Evolutionary conservation across 2,797 vertebrate species (phyloP).

Genomic region (Orestias chungarensis): DNA sequence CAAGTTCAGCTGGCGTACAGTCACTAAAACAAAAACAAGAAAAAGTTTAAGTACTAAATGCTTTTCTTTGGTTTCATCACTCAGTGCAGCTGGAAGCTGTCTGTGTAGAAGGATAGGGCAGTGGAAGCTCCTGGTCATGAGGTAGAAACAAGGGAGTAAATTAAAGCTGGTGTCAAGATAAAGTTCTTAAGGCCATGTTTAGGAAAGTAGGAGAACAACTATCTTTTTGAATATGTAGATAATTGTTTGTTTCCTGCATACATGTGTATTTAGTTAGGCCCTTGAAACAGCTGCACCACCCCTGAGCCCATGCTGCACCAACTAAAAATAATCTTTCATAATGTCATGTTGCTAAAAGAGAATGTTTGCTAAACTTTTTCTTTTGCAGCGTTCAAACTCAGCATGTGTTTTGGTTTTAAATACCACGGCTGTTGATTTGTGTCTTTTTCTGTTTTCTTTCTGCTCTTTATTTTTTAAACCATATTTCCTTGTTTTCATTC

Average conservation of each 20-base stretch:
- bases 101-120: constrained; percentile 37
- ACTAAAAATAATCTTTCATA: not conserved
- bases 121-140: constrained; percentile 52
- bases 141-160: constrained; percentile 31
- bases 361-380: not conserved
- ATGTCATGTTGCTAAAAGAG: not conserved
- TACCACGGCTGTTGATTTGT: not conserved
- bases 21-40: constrained; percentile 55
- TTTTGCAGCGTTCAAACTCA: too few species aligned
- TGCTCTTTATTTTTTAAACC: not conserved
- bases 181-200: constrained; percentile 36
- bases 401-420: not conserved
- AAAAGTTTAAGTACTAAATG: constrained; percentile 36
- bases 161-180: constrained; percentile 26
- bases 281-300: not conserved
- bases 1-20: constrained; percentile 61
- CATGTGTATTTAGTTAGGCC: constrained; percentile 9
- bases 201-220: constrained; percentile 14
- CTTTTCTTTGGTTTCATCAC: constrained; percentile 22
- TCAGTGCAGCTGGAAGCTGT: constrained; percentile 60
- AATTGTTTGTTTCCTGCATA: constrained; percentile 31
- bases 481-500: not conserved
- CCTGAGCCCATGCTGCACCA: not conserved
- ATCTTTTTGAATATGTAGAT: constrained; percentile 3
- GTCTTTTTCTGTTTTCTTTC: not conserved